phyloP scores from a whole-genome alignment of 1,140 invertebrate genomes.

The Microvelia longipes region DNA sequence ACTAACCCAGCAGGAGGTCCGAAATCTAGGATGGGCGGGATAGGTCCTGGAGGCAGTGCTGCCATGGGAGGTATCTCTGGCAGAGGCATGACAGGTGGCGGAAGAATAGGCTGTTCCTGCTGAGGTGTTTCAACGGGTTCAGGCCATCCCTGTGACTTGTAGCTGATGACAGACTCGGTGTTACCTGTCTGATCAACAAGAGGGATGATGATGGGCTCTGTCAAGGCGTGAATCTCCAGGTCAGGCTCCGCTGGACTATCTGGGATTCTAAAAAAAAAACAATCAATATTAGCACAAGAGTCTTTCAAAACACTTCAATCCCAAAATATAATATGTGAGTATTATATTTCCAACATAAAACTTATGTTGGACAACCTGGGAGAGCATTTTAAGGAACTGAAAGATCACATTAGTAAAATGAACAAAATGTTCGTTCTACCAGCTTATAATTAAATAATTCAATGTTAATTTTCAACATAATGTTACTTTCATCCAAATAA shows the following conservation, averaged over 20 bases:
- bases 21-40: background rate
- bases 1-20: background rate
- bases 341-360: too few species aligned
- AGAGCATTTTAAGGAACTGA: too few species aligned
- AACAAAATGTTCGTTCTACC: too few species aligned
- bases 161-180: conserved; percentile 60
- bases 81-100: conserved; percentile 7
- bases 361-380: too few species aligned
- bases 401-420: too few species aligned
- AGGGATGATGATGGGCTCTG: conserved; percentile 67
- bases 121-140: conserved; percentile 43
- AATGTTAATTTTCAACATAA: too few species aligned
- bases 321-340: too few species aligned
- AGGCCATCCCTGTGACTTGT: conserved; percentile 56
- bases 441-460: too few species aligned
- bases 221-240: conserved; percentile 52
- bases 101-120: conserved; percentile 29
- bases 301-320: too few species aligned
- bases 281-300: too few species aligned
- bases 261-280: conserved; percentile 44
- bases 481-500: too few species aligned
- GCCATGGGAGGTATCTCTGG: conserved; percentile 1
- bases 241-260: conserved; percentile 75
- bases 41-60: conserved; percentile 2
- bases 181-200: conserved; percentile 71